Conservation (phyloP, 2,888 invertebrate genomes). For the Eurois occulta region DNA sequence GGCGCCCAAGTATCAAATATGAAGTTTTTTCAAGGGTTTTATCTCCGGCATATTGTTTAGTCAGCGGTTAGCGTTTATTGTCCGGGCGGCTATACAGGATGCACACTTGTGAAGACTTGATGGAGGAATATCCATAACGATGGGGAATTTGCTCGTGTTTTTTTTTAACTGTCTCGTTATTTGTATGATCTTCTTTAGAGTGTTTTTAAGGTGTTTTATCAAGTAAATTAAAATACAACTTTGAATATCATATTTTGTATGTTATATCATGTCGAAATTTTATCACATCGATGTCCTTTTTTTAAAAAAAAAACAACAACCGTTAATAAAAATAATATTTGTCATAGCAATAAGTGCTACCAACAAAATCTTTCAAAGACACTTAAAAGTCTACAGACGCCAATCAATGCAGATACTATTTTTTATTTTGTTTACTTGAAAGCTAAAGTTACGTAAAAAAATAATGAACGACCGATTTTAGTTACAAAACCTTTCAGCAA, state of each 20-base stretch:
- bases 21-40: constrained; percentile 68
- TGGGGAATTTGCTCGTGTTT: background rate
- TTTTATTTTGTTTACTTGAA: constrained; percentile 57
- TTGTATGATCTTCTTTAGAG: background rate
- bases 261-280: background rate
- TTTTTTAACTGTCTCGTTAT: background rate
- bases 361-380: background rate
- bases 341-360: background rate
- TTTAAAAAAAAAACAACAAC: too few relatives aligned
- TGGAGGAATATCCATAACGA: constrained; percentile 38
- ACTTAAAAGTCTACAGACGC: constrained; percentile 11
- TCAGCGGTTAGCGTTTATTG: constrained; percentile 73
- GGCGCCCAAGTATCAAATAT: constrained; percentile 67
- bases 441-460: constrained; percentile 57
- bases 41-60: constrained; percentile 73
- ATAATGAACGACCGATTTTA: constrained; percentile 59
- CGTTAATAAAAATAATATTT: background rate
- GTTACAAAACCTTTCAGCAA: constrained; percentile 38
- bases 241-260: background rate
- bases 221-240: background rate
- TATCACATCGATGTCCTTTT: background rate
- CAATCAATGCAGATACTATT: constrained; percentile 39
- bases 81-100: constrained; percentile 51
- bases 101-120: constrained; percentile 52
- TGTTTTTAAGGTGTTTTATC: background rate